Evolutionary conservation across 2,113 vertebrate species (phyloP), one percentile per base, ranked within the genome.

Genomic region (Neolamprologus hecqui): DNA sequence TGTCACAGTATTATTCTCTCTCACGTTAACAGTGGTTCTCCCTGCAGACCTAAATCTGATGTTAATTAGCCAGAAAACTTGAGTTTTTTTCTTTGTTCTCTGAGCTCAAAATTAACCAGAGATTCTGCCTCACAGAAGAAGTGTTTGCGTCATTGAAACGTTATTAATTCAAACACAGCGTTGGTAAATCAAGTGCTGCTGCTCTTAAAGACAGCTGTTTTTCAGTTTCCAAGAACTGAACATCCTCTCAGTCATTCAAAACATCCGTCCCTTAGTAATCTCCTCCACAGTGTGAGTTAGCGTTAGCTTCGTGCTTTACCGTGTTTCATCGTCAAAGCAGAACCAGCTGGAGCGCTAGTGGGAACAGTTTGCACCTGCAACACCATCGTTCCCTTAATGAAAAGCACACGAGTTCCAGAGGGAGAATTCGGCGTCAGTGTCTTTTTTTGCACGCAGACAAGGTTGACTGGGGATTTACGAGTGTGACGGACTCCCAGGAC

Each of bases 311-410:
- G 9, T 15, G 19, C 82, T 79, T 70, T 54, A 21, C 85, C 28
- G 17, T 79, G 92, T 88, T 92, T 90, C 79, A 82, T 21, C 13
- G 23, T 47, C 79, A 82, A 92, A 94, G 54, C 83, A 85, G 84
- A 92, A 84, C 89, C 94, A 92, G 91, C 93, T 95, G 93, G 84
- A 81, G 65, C 26, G 19, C 49, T n/a, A 55, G 86, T 35, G 81
- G 40, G 12, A 90, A 87, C 70, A 40, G 14, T 94, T 89, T 93
- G 89, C 94, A 96, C 94, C 94, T 94, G 94, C 89, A 90, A 63
- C 88, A 51, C 85, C 75, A 73, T 92, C 88, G 86, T 92, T 92
- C 91, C 83, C 83, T 6, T 88, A 94, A 95, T 93, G 88, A 93
- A 93, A 94, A 92, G 65, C 93, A 94, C 80, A 90, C 77, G 3